A percentile compares a stretch with the other conserved stretches of the same genome.
These are phyloP conservation scores for Thomomys bottae DNA, from an alignment of 2,113 vertebrate genomes.

Conservation along the genomic window DNA sequence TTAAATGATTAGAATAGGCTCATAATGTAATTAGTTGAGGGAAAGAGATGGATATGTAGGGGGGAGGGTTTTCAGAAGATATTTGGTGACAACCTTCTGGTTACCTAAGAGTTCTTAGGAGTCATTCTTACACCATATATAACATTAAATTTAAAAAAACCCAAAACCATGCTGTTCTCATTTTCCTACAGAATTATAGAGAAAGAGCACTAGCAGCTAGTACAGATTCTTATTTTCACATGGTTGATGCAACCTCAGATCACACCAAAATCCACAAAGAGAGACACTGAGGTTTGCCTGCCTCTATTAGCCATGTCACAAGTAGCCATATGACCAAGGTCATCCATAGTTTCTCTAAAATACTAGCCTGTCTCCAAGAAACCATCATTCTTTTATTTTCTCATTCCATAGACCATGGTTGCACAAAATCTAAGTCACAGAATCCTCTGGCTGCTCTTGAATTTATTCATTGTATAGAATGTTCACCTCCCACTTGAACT, in stretches of 20 bases:
- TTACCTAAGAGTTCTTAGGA: not conserved
- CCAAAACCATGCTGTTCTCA: not conserved
- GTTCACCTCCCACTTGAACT: not conserved
- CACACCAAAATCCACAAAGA: not conserved
- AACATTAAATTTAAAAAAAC: slow-evolving; percentile 8
- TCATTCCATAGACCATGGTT: not conserved
- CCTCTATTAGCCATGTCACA: not conserved
- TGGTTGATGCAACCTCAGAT: not conserved
- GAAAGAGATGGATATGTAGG: not conserved
- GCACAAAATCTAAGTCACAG: not conserved
- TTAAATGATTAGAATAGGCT: not conserved
- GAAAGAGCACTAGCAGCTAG: not conserved
- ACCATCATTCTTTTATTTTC: not conserved
- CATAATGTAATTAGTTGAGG: not conserved
- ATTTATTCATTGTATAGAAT: not conserved
- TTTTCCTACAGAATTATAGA: not conserved
- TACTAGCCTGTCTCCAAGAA: not conserved
- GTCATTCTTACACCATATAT: not conserved
- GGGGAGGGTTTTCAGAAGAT: not conserved
- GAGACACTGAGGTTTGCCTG: not conserved
- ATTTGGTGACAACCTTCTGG: not conserved
- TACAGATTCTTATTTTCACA: not conserved
- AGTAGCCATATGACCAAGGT: not conserved
- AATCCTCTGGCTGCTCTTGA: not conserved
- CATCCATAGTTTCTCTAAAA: not conserved